These are phyloP conservation scores for Zaprionus lachaisei DNA, from an alignment of 1,140 invertebrate genomes.

Conservation along the genomic window DNA sequence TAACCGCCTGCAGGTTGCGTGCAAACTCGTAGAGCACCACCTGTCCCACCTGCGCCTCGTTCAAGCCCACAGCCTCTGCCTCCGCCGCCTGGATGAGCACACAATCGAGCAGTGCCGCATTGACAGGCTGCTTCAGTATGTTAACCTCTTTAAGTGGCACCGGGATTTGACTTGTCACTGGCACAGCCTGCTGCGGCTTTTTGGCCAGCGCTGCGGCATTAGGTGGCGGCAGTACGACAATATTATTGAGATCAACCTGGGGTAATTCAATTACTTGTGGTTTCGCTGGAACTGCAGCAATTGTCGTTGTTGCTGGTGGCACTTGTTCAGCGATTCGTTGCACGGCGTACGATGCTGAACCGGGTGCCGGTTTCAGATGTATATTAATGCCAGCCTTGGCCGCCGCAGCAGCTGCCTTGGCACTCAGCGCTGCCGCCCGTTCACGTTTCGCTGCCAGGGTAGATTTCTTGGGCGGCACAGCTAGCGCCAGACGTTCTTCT, in stretches of 20 bases:
- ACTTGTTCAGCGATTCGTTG: constrained; percentile 1
- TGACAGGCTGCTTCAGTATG: constrained; percentile 41
- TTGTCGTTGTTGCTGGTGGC: neutral
- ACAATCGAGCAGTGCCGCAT: constrained; percentile 48
- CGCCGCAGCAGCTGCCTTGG: constrained; percentile 63
- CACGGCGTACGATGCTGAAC: constrained; percentile 5
- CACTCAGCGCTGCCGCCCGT: constrained; percentile 51
- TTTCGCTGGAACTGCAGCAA: neutral
- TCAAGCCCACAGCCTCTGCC: constrained; percentile 46
- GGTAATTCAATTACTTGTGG: constrained; percentile 19
- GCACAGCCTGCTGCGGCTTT: constrained; percentile 4
- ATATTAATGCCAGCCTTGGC: constrained; percentile 50
- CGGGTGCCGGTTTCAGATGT: constrained; percentile 13
- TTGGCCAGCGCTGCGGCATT: constrained; percentile 1
- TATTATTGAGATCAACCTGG: constrained; percentile 7
- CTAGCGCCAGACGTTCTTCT: constrained; percentile 34
- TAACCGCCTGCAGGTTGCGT: constrained; percentile 24
- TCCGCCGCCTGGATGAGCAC: constrained; percentile 44
- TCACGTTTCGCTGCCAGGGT: constrained; percentile 33
- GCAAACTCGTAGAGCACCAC: constrained; percentile 45
- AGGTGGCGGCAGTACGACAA: constrained; percentile 36
- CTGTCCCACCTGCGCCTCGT: constrained; percentile 31
- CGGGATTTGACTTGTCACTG: neutral
- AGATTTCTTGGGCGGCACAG: constrained; percentile 37
- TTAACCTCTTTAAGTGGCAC: constrained; percentile 25